Percentiles rank a stretch among this genome's conserved stretches.
These are phyloP conservation scores for Pristiophorus japonicus DNA, from an alignment of 2,113 vertebrate genomes.

Conservation along the genomic window DNA sequence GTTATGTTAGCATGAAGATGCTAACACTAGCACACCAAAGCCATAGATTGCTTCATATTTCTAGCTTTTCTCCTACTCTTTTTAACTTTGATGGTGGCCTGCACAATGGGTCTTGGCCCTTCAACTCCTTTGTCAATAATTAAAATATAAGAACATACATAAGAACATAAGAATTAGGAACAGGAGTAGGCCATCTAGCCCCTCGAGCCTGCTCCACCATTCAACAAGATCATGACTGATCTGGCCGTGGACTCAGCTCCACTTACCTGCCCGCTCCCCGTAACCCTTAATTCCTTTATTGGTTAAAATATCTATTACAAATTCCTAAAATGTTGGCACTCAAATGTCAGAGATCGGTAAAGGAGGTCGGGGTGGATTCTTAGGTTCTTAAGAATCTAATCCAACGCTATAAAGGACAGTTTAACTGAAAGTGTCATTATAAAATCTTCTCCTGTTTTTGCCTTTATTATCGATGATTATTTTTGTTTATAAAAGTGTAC, in stretches of 20 bases:
- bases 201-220: too few species aligned
- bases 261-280: too few species aligned
- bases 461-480: constrained; percentile 27
- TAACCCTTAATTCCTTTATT: too few species aligned
- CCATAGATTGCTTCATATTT: background rate
- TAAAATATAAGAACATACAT: too few species aligned
- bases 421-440: constrained; percentile 31
- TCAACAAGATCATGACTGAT: too few species aligned
- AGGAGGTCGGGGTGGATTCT: background rate
- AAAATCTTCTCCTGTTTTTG: constrained; percentile 27
- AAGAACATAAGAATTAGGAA: too few species aligned
- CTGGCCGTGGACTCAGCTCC: too few species aligned
- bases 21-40: background rate
- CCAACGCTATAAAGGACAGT: constrained; percentile 21
- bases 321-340: background rate
- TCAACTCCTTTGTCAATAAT: background rate
- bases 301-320: constrained; percentile 1
- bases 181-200: too few species aligned
- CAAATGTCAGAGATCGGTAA: background rate
- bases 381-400: background rate
- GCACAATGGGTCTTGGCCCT: background rate
- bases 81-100: constrained; percentile 5
- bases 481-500: constrained; percentile 22
- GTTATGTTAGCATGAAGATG: background rate
- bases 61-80: background rate